Evolutionary conservation across 2,113 vertebrate genomes (phyloP), one percentile per base, ranked within the genome.

Genomic region (Bubo bubo): DNA sequence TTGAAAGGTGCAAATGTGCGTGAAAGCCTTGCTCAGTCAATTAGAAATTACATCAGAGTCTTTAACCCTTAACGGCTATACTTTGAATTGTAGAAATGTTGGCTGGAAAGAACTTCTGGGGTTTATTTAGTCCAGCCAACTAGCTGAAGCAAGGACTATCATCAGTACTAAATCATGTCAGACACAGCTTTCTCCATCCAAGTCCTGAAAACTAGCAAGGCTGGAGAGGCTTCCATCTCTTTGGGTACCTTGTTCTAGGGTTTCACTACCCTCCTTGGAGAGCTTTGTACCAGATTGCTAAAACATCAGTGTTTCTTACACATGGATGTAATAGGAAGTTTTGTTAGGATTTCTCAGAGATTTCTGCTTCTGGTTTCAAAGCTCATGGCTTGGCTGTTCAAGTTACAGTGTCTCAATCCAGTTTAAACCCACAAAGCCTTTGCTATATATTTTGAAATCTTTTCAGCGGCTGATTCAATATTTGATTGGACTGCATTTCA

Each of bases 131-230:
- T 18, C 6, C 22, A 70, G 9, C 4, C 56, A 70, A 11, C 30
- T 9, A 10, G 14, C 14, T 75, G 27, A 79, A 63, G 4, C 35
- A 90, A 90, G 30, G 47, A 22, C 20, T 59, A 16, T 14, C 12
- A 32, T 11, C 20, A 27, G 26, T 28, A 68, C 16, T 30, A 56
- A 83, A 86, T 7, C 0, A 0, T 5, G 17, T 45, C 16, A 64
- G 43, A 39, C 10, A 18, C 0, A 0, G 12, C 5, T 79, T 79
- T 6, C 18, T 70, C 14, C 10, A 30, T 28, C 23, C 62, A 35
- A 23, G 28, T 62, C 30, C 34, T 66, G 35, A 49, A 73, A 72
- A 47, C 6, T 28, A 55, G n/a, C 39, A 49, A 53, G n/a, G 2
- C 2, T 85, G 58, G 23, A 82, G n/a, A 66, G 5, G 41, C 13